Conservation (phyloP, 2,113 vertebrate genomes). For the Seriola quinqueradiata region DNA sequence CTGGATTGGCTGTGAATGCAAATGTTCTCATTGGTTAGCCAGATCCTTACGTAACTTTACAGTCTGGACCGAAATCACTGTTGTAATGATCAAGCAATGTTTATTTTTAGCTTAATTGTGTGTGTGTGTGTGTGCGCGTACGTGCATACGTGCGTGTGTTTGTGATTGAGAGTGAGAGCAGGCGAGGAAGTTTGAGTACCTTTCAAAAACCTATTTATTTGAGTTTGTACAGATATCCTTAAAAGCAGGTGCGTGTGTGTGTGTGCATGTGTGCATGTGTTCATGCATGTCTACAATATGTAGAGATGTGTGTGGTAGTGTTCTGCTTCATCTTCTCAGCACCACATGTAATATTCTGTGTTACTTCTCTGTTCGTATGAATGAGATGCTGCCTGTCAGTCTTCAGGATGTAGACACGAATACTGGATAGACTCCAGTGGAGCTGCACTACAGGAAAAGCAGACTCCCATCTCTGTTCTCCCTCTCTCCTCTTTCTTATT, state of each 20-base stretch:
- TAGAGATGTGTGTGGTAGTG: neutral
- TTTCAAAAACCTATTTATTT: conserved; percentile 1
- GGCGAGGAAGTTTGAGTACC: neutral
- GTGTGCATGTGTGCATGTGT: neutral
- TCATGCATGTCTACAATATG: neutral
- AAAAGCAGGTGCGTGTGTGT: neutral
- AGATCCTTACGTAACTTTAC: conserved; percentile 27
- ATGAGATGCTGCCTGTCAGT: conserved; percentile 53
- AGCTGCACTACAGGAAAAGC: conserved; percentile 25
- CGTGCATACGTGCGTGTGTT: too few relatives aligned
- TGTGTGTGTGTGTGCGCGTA: too few relatives aligned
- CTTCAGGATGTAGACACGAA: conserved; percentile 23
- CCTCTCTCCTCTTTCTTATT: neutral
- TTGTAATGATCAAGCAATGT: conserved; percentile 7
- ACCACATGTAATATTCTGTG: conserved; percentile 56
- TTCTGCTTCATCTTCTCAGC: conserved; percentile 25
- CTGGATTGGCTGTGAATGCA: conserved; percentile 50
- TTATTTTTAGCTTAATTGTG: conserved; percentile 18
- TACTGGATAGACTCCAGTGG: conserved; percentile 19
- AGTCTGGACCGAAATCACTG: conserved; percentile 16
- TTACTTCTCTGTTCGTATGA: conserved; percentile 44
- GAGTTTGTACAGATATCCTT: neutral
- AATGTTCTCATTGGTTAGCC: conserved; percentile 55
- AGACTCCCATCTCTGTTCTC: conserved; percentile 31
- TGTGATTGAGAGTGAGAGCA: neutral